Evolutionary conservation across 2,888 invertebrate genomes (phyloP), one percentile per base, ranked within the genome.

Genomic region (Agrilus cyanescens): DNA sequence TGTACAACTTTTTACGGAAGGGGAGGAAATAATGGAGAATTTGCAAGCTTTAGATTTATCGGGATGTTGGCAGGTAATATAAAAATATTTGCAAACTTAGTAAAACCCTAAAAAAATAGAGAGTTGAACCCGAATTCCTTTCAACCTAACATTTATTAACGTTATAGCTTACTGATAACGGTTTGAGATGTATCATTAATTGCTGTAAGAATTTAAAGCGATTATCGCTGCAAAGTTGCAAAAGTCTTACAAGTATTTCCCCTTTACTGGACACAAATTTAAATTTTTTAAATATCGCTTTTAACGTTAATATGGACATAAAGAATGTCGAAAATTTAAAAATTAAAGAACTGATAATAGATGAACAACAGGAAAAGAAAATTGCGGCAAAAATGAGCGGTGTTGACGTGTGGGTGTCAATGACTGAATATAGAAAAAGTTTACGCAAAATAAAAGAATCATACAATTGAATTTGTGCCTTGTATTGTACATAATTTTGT

Each of bases 241-340:
- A 54, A 41, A 51, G 49, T 14, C 39, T 58, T 8, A 44, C 46
- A 10, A 49, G 32, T 29, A 43, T 57, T 14, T 37, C 42, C 2
- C 35, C 45, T 4, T n/a, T 57, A 14, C 45, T 49, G 12, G 48
- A 50, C 29, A 49, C 46, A 8, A 55, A 54, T 41, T 41, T 13
- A 38, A 42, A 50, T 32, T 41, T 57, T 6, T 36, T 58, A 10
- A 53, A 57, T 41, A 40, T 58, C 4, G 53, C 58, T 4, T 58
- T 56, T 42, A 50, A 52, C 43, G 18, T 36, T 7, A 49, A 50
- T 33, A 41, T 53, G 29, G 39, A 48, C 32, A 15, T 42, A 2
- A 32, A 43, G 6, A 33, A 25, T 25, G 8, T 25, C 2, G 25
- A 25, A 25, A 25, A 10, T 25, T 8, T 25, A 25, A 25, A 25